These are phyloP conservation scores for Lasioglossum baleicum DNA, from an alignment of 1,140 invertebrate species.

Conservation along the genomic window DNA sequence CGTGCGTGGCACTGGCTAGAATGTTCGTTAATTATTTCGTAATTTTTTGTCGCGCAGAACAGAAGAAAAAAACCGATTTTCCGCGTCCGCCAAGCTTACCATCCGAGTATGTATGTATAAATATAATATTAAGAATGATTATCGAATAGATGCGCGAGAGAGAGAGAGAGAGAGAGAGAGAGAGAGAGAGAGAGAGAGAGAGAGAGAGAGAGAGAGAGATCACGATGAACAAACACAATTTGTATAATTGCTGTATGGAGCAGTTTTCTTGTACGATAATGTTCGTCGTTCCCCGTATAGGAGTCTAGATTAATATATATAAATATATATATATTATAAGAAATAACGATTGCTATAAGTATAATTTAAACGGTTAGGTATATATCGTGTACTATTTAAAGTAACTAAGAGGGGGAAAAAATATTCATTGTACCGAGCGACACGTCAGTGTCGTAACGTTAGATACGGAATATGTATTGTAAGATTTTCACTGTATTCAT, in stretches of 20 bases:
- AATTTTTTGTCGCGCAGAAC: too few relatives aligned
- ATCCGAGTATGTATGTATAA: slow-evolving; percentile 63
- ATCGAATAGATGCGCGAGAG: slow-evolving; percentile 35
- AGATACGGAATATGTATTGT: slow-evolving; percentile 29
- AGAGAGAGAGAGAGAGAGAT: too few relatives aligned
- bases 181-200: too few relatives aligned
- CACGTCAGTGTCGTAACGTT: too few relatives aligned
- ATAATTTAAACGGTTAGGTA: slow-evolving; percentile 61
- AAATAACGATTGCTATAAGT: slow-evolving; percentile 57
- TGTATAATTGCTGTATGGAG: slow-evolving; percentile 27
- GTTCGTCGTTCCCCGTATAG: slow-evolving; percentile 49
- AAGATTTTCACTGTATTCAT: slow-evolving; percentile 62
- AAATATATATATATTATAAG: slow-evolving; percentile 34
- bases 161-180: too few relatives aligned
- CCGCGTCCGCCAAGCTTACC: slow-evolving; percentile 47
- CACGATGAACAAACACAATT: too few relatives aligned
- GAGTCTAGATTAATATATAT: slow-evolving; percentile 63
- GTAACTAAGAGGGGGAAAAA: slow-evolving; percentile 32
- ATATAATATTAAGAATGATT: slow-evolving; percentile 62
- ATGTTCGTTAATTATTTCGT: too few relatives aligned
- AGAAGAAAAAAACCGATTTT: neutral
- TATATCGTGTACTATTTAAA: slow-evolving; percentile 59
- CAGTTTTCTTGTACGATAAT: slow-evolving; percentile 47
- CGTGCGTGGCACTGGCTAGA: too few relatives aligned
- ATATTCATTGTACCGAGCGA: slow-evolving; percentile 17